Evolutionary conservation across 2,888 invertebrate species (phyloP).

Genomic region (Biston betularia): DNA sequence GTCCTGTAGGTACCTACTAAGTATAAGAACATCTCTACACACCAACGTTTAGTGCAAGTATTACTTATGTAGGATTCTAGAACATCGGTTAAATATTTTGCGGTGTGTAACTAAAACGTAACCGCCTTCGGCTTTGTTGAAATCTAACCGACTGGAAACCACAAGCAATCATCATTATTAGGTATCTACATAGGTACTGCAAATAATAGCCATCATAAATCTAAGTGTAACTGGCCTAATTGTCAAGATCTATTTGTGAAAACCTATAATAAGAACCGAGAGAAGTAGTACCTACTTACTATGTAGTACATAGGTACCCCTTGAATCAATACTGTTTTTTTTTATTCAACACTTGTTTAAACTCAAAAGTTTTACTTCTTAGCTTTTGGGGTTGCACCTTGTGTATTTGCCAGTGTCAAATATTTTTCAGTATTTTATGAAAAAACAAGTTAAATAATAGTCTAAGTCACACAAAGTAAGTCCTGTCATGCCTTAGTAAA

Average conservation of each 20-base stretch:
- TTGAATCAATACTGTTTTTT: too few species aligned
- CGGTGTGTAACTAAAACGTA: constrained; percentile 36
- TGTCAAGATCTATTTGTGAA: not conserved
- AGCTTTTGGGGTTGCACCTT: too few species aligned
- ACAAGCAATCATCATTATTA: constrained; percentile 53
- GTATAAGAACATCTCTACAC: constrained; percentile 1
- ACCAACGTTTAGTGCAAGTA: constrained; percentile 15
- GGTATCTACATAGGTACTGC: constrained; percentile 18
- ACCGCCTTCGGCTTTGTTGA: constrained; percentile 31
- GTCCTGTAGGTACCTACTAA: not conserved
- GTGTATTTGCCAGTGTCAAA: too few species aligned
- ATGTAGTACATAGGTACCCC: too few species aligned
- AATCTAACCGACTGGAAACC: constrained; percentile 47
- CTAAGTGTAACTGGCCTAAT: constrained; percentile 29
- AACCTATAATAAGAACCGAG: not conserved
- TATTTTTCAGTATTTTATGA: too few species aligned
- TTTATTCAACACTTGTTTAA: too few species aligned
- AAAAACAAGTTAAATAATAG: too few species aligned
- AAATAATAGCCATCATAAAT: constrained; percentile 46
- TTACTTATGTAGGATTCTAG: constrained; percentile 30
- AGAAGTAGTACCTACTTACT: too few species aligned
- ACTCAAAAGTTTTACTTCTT: too few species aligned
- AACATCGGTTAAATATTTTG: constrained; percentile 23
- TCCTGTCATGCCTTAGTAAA: too few species aligned
- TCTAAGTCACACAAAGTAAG: too few species aligned